Conservation (phyloP, 2,113 vertebrate genomes). For the Lamprotornis superbus region DNA sequence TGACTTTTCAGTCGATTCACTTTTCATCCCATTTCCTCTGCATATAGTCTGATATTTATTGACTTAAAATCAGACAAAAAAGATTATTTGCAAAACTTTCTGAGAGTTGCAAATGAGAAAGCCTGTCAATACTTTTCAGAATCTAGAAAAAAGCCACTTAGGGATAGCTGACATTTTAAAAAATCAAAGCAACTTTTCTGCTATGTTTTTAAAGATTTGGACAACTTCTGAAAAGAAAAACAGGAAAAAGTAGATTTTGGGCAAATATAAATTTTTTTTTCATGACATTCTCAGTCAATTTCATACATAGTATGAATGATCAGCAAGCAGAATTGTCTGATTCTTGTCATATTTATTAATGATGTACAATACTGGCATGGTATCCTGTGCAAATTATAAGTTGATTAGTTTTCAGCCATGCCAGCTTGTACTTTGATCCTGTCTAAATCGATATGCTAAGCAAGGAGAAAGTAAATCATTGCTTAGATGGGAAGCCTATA, state of each 20-base stretch:
- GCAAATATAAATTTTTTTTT: not conserved
- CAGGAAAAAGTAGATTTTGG: not conserved
- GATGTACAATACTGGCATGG: not conserved
- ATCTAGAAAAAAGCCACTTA: not conserved
- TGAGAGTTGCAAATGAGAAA: conserved; percentile 12
- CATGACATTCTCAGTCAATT: conserved; percentile 6
- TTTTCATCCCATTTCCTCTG: not conserved
- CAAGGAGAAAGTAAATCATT: conserved; percentile 19
- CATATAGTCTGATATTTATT: not conserved
- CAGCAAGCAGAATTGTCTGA: conserved; percentile 6
- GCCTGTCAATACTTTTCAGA: not conserved
- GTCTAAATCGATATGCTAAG: conserved; percentile 11
- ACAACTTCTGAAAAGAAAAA: not conserved
- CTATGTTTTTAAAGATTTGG: not conserved
- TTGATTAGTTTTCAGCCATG: conserved; percentile 39
- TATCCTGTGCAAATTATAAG: conserved; percentile 29
- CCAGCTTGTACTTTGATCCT: conserved; percentile 35
- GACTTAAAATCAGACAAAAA: not conserved
- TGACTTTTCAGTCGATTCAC: not conserved
- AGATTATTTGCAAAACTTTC: not conserved
- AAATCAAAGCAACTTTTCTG: conserved; percentile 13
- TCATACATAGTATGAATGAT: conserved; percentile 18
- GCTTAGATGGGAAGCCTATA: conserved; percentile 4
- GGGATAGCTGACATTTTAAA: not conserved
- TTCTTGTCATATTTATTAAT: conserved; percentile 54